phyloP scores from a whole-genome alignment of 2,797 vertebrate species.

The Rousettus madagascariensis region DNA sequence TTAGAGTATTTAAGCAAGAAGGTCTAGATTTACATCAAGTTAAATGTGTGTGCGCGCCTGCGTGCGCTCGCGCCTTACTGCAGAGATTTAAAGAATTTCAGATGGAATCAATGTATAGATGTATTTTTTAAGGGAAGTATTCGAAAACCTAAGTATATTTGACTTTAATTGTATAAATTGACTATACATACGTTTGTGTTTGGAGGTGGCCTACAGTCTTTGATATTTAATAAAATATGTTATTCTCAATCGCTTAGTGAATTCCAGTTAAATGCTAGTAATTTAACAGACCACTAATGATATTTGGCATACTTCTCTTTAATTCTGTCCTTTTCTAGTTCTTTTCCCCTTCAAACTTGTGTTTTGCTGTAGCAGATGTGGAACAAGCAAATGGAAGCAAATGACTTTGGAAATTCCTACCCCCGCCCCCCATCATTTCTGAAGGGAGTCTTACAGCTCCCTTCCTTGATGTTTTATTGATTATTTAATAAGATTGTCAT shows the following conservation, averaged over 20 bases:
- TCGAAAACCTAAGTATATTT: conserved; percentile 32
- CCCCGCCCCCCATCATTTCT: neutral
- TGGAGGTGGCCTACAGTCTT: conserved; percentile 11
- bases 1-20: neutral
- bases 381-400: conserved; percentile 27
- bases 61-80: neutral
- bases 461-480: neutral
- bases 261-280: conserved; percentile 11
- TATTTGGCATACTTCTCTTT: conserved; percentile 7
- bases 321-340: neutral
- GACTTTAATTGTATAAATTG: conserved; percentile 34
- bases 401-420: conserved; percentile 8
- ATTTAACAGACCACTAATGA: neutral
- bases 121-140: conserved; percentile 10
- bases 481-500: conserved; percentile 1
- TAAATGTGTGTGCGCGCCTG: neutral
- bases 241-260: neutral
- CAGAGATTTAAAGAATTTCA: conserved; percentile 44
- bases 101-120: neutral
- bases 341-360: conserved; percentile 17
- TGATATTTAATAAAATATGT: conserved; percentile 14
- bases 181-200: conserved; percentile 28
- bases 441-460: neutral
- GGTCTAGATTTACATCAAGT: conserved; percentile 18
- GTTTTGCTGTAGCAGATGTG: conserved; percentile 5